phyloP scores from a whole-genome alignment of 1,140 invertebrate species.

The Achroia grisella region DNA sequence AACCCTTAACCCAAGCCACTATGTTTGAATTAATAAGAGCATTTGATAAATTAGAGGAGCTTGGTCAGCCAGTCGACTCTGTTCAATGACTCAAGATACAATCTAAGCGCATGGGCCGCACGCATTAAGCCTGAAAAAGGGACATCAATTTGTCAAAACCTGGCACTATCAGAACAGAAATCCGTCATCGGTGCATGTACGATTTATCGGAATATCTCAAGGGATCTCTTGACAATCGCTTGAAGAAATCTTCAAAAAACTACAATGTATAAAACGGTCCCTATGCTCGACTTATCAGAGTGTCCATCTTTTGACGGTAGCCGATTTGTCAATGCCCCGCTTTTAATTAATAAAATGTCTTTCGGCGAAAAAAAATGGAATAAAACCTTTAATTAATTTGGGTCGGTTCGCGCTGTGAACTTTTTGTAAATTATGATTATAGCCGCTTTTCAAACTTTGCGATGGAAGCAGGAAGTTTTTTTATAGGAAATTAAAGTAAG shows the following conservation, averaged over 20 bases:
- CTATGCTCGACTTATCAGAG: slow-evolving; percentile 23
- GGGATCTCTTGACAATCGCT: slow-evolving; percentile 43
- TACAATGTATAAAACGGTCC: slow-evolving; percentile 34
- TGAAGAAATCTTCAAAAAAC: slow-evolving; percentile 31
- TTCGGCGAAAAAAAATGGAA: slow-evolving; percentile 35
- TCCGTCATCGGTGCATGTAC: slow-evolving; percentile 56
- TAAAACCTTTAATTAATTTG: slow-evolving; percentile 61
- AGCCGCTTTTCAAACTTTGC: slow-evolving; percentile 34
- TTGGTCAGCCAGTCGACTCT: neutral
- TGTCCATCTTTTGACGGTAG: slow-evolving; percentile 53
- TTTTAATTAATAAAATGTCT: slow-evolving; percentile 66
- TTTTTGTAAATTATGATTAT: slow-evolving; percentile 63
- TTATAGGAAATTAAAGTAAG: slow-evolving; percentile 3
- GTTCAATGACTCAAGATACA: slow-evolving; percentile 24
- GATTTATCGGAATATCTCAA: slow-evolving; percentile 51
- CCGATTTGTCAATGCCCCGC: slow-evolving; percentile 65
- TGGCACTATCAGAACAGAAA: slow-evolving; percentile 51
- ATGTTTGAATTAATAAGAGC: neutral
- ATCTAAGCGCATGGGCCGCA: slow-evolving; percentile 36
- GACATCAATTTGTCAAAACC: slow-evolving; percentile 60
- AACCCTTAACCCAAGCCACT: neutral
- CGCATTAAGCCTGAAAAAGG: slow-evolving; percentile 51
- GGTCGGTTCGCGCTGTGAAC: slow-evolving; percentile 26
- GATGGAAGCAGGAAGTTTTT: slow-evolving; percentile 12
- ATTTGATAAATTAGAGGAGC: neutral